These are phyloP conservation scores for Cyclophora punctaria DNA, from an alignment of 2,888 invertebrate genomes.

Conservation along the genomic window DNA sequence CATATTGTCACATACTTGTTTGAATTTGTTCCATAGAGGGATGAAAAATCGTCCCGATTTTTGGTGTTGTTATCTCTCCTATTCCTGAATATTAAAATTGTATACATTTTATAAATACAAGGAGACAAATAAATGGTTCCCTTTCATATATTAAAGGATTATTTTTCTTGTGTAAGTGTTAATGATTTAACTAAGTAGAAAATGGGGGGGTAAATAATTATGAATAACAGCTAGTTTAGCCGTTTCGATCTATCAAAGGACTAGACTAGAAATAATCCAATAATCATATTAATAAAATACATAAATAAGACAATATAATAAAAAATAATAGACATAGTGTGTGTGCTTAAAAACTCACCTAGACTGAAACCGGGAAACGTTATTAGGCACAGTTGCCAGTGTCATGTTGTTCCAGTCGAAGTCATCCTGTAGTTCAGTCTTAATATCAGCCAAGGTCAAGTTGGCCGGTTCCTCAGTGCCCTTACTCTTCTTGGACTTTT, in stretches of 20 bases:
- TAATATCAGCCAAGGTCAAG: conserved; percentile 56
- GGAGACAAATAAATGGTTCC: too few species aligned
- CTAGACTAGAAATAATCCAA: too few species aligned
- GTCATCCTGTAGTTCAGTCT: conserved; percentile 68
- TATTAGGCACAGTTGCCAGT: conserved; percentile 60
- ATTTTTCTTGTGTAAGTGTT: neutral
- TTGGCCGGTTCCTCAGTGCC: conserved; percentile 34
- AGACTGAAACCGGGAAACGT: conserved; percentile 53
- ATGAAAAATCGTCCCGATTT: conserved; percentile 60
- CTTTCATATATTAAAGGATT: neutral
- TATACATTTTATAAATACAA: conserved; percentile 13
- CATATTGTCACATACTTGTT: conserved; percentile 62
- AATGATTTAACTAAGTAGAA: neutral
- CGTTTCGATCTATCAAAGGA: too few species aligned
- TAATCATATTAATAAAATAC: neutral
- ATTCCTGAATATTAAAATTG: conserved; percentile 60
- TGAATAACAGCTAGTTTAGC: too few species aligned
- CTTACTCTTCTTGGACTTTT: conserved; percentile 46
- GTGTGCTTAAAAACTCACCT: conserved; percentile 45
- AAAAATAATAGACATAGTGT: neutral
- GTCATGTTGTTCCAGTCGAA: conserved; percentile 68
- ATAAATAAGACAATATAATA: neutral
- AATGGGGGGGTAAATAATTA: too few species aligned
- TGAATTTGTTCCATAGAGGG: conserved; percentile 58
- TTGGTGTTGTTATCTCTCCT: conserved; percentile 64